Evolutionary conservation across 2,113 vertebrate genomes (phyloP).

Genomic region (Cardinalis cardinalis): DNA sequence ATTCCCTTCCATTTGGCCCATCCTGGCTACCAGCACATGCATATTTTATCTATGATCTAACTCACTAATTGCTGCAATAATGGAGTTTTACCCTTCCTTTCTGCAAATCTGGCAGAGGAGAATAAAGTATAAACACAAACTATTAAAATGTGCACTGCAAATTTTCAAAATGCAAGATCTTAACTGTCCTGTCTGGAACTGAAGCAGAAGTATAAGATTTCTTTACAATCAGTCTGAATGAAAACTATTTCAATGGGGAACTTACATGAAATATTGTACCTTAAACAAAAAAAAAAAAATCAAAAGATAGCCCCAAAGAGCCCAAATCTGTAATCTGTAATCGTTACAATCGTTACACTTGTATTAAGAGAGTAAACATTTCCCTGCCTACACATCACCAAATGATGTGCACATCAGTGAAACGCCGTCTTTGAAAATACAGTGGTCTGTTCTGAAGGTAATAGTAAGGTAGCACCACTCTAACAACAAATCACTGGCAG

Average conservation of each 20-base stretch:
- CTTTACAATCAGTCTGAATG: background rate
- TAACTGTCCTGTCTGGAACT: background rate
- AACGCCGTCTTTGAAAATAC: background rate
- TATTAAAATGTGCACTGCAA: background rate
- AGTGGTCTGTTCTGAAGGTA: background rate
- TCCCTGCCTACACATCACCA: background rate
- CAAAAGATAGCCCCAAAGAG: background rate
- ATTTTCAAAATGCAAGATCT: background rate
- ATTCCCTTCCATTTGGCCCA: background rate
- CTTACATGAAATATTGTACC: background rate
- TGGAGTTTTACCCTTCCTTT: background rate
- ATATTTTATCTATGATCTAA: background rate
- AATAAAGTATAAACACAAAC: background rate
- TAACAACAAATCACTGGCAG: background rate
- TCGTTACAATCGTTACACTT: background rate
- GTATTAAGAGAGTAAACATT: background rate
- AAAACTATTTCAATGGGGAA: background rate
- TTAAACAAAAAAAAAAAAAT: background rate
- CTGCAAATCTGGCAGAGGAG: background rate
- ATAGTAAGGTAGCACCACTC: background rate
- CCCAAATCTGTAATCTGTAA: background rate
- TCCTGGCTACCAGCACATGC: background rate
- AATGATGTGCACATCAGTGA: accelerated
- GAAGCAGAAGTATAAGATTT: background rate
- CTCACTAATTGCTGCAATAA: background rate